Evolutionary conservation across 2,888 invertebrate genomes (phyloP).

Genomic region (Fragum whitleyi): DNA sequence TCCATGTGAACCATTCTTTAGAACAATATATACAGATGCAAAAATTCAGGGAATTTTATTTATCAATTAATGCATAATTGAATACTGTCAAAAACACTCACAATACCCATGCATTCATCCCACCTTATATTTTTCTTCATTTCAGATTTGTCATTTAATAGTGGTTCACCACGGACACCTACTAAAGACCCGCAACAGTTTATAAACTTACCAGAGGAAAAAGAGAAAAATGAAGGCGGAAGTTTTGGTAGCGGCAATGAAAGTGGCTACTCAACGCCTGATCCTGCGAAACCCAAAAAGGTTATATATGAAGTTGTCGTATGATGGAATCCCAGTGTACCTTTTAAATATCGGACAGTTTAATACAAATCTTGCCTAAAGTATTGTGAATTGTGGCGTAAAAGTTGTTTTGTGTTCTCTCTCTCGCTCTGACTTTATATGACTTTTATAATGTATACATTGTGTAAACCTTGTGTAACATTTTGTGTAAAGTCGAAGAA

Average conservation of each 20-base stretch:
- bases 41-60: no score
- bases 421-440: slow-evolving; percentile 10
- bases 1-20: no score
- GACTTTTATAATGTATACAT: slow-evolving; percentile 15
- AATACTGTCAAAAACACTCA: no score
- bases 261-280: slow-evolving; percentile 79
- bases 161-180: slow-evolving; percentile 71
- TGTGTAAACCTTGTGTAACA: slow-evolving; percentile 1
- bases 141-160: slow-evolving; percentile 66
- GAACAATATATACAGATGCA: no score
- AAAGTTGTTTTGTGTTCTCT: slow-evolving; percentile 6
- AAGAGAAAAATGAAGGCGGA: slow-evolving; percentile 69
- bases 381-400: slow-evolving; percentile 46
- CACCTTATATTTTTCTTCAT: not conserved
- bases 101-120: no score
- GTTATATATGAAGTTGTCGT: slow-evolving; percentile 84
- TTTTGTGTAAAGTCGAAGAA: slow-evolving; percentile 9
- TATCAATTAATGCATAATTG: no score
- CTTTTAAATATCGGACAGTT: slow-evolving; percentile 26
- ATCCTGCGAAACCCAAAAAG: slow-evolving; percentile 82
- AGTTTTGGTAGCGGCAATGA: slow-evolving; percentile 74
- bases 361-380: slow-evolving; percentile 62
- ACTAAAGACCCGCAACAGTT: slow-evolving; percentile 75
- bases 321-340: slow-evolving; percentile 64
- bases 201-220: slow-evolving; percentile 68